phyloP scores from a whole-genome alignment of 2,888 invertebrate genomes.

The Bursaphelenchus okinawaensis region DNA sequence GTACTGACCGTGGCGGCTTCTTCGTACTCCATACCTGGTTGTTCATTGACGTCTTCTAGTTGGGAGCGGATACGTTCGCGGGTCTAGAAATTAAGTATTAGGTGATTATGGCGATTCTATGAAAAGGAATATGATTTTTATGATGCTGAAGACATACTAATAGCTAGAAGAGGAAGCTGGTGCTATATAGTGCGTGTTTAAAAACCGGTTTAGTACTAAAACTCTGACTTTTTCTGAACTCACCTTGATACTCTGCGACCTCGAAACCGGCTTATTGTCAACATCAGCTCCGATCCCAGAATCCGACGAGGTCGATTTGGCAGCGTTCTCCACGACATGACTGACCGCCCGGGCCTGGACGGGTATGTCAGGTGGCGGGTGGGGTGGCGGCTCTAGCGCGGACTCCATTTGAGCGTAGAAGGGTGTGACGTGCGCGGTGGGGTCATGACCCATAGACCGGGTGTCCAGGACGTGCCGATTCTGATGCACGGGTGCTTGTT shows the following conservation, averaged over 20 bases:
- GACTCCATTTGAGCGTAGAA: conserved; percentile 13
- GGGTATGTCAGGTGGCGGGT: conserved; percentile 21
- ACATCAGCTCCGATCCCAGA: conserved; percentile 51
- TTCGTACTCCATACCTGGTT: neutral
- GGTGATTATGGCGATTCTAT: no score
- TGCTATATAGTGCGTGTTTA: no score
- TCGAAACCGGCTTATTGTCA: conserved; percentile 19
- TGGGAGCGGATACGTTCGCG: no score
- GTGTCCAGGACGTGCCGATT: conserved; percentile 9
- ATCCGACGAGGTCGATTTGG: conserved; percentile 49
- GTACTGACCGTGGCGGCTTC: neutral
- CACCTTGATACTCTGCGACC: conserved; percentile 26
- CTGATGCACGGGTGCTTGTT: conserved; percentile 17
- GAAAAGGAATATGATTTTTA: no score
- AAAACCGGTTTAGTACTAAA: no score
- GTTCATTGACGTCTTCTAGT: neutral
- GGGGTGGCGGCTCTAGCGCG: conserved; percentile 2
- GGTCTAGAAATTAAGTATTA: no score
- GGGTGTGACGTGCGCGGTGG: neutral
- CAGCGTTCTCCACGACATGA: conserved; percentile 22
- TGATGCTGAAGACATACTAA: no score
- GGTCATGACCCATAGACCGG: conserved; percentile 16
- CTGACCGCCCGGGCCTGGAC: neutral
- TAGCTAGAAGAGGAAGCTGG: no score
- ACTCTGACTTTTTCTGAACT: neutral